Evolutionary conservation across 2,888 invertebrate species (phyloP), one percentile per base, ranked within the genome.

Genomic region (Hofmannophila pseudospretella): DNA sequence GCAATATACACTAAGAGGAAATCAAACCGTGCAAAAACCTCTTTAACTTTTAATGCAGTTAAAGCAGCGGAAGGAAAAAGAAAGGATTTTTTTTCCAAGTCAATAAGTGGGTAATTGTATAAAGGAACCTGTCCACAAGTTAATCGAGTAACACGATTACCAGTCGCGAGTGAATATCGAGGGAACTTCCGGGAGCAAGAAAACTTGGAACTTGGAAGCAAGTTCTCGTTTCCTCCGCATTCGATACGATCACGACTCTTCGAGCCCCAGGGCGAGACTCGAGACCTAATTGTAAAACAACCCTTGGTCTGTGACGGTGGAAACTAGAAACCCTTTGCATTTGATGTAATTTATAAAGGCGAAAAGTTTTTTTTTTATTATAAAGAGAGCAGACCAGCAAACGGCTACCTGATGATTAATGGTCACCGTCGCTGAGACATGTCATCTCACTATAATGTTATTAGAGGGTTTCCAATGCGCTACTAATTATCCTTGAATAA

Each of bases 61-160:
- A 36, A 38, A 32, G 11, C 5, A 10, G 23, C 10, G 10, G 23
- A 4, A 28, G 11, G 29, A 23, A 11, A 29, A 29, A 30, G 19
- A 27, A 32, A 20, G 32, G 30, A 5, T 13, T 7, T 27, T 30
- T 31, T 35, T 34, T 35, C 35, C 57, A 58, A 67, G 66, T 64
- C 68, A 74, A 66, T 70, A 70, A 72, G 67, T 59, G 56, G 64
- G 59, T 76, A 77, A 80, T 80, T 74, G 70, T 71, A 67, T 72
- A 68, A 77, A 67, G 65, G 67, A 65, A 68, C 66, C 71, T 75
- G 75, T 79, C 73, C 71, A 67, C 71, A 68, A 74, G 74, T 71
- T 77, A 70, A 75, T 75, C 67, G 62, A 65, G 61, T 74, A 79
- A 78, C 67, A 63, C 67, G 67, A 73, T 81, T 80, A 74, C 69